Conservation (phyloP, 2,888 invertebrate species). For the Linnaemya tessellans region DNA sequence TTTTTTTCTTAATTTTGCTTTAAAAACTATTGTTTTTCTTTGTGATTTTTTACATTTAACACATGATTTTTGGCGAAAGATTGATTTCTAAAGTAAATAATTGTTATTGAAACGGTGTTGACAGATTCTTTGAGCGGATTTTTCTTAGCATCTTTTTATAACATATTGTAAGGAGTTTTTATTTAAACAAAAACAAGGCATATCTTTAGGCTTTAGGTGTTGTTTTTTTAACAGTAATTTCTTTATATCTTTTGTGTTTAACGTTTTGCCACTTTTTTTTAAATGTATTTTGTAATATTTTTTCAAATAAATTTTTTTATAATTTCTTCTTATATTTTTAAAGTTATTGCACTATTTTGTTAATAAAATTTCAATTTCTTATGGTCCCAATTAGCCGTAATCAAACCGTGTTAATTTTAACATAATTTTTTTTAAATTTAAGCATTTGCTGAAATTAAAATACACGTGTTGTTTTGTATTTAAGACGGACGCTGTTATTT, state of each 20-base stretch:
- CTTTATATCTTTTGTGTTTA: neutral
- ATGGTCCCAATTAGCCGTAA: neutral
- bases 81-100: neutral
- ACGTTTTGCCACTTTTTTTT: neutral
- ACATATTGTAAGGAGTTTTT: slow-evolving; percentile 22
- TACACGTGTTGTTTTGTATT: slow-evolving; percentile 62
- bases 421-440: neutral
- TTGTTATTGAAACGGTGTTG: slow-evolving; percentile 2
- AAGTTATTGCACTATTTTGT: slow-evolving; percentile 52
- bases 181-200: slow-evolving; percentile 41
- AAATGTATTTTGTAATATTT: neutral
- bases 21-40: neutral
- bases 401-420: neutral
- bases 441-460: neutral
- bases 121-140: neutral
- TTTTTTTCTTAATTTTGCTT: neutral
- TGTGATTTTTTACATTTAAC: slow-evolving; percentile 12
- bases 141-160: neutral
- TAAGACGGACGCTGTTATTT: neutral
- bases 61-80: neutral
- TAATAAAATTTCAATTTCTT: neutral
- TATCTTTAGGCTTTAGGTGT: slow-evolving; percentile 50
- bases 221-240: neutral
- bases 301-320: neutral
- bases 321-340: neutral